Percentiles rank a stretch among this genome's conserved stretches.
Conservation (phyloP, 2,888 invertebrate species). For the Dynastes grantii region DNA sequence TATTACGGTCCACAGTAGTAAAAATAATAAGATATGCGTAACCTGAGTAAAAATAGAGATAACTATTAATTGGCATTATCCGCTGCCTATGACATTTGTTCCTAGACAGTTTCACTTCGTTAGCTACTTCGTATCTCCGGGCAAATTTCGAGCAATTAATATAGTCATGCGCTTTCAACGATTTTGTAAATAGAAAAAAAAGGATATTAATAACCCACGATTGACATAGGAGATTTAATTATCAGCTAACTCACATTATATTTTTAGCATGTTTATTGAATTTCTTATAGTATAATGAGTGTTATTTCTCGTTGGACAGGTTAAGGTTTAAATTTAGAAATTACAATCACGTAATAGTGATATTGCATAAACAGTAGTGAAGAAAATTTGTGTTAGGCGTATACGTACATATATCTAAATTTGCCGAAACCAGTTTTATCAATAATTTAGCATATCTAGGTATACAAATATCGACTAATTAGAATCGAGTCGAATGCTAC, state of each 20-base stretch:
- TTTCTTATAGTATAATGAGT: background rate
- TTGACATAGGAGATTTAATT: conserved; percentile 12
- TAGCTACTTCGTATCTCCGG: conserved; percentile 27
- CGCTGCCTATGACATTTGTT: conserved; percentile 50
- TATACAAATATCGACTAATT: no score
- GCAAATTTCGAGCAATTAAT: conserved; percentile 37
- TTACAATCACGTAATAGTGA: background rate
- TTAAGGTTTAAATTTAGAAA: conserved; percentile 1
- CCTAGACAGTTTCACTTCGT: conserved; percentile 50
- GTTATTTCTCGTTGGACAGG: background rate
- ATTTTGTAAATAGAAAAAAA: conserved; percentile 30
- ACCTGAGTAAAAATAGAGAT: conserved; percentile 29
- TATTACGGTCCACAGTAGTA: background rate
- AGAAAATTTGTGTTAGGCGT: background rate
- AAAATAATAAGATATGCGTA: conserved; percentile 24
- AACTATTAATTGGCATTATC: conserved; percentile 48
- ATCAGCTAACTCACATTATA: conserved; percentile 7
- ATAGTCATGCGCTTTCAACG: conserved; percentile 39
- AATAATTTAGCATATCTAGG: no score
- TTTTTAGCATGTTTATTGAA: conserved; percentile 20
- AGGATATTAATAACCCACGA: conserved; percentile 27
- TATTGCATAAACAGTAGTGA: background rate
- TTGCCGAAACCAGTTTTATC: no score
- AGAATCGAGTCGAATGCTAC: no score
- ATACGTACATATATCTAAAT: background rate